A percentile compares a stretch with the other conserved stretches of the same genome.
Conservation (phyloP, 2,113 vertebrate genomes). For the Aviceda subcristata region DNA sequence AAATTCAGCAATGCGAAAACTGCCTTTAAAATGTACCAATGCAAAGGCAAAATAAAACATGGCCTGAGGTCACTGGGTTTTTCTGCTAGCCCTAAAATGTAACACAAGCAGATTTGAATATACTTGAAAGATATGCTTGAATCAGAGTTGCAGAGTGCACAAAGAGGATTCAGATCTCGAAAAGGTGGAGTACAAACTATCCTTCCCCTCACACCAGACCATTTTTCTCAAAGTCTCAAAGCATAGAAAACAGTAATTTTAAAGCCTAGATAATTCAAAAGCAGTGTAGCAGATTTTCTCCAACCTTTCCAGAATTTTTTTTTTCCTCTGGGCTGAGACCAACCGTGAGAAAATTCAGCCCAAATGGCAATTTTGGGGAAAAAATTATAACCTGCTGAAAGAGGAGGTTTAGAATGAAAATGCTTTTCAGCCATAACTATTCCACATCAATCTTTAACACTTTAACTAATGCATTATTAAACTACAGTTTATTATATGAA, state of each 20-base stretch:
- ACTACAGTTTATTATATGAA: neutral
- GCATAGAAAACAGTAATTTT: neutral
- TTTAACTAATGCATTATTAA: constrained; percentile 30
- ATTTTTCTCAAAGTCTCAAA: neutral
- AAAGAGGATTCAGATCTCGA: neutral
- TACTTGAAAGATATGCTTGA: neutral
- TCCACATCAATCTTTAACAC: constrained; percentile 4
- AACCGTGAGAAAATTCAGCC: neutral
- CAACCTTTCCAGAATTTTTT: neutral
- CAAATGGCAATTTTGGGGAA: neutral
- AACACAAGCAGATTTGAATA: neutral
- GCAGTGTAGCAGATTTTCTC: neutral
- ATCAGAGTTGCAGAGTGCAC: neutral
- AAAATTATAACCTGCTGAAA: neutral
- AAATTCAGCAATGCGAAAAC: neutral
- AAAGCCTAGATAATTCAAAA: neutral
- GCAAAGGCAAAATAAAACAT: neutral
- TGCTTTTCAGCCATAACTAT: neutral
- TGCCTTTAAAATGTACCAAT: neutral
- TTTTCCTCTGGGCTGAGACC: neutral
- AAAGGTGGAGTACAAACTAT: neutral
- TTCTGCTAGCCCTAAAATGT: neutral
- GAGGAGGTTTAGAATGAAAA: neutral
- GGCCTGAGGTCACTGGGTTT: neutral
- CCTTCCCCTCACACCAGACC: neutral